Base-by-base conservation (phyloP, 64 coral and sea anemone species). In the Montipora cactus region DNA sequence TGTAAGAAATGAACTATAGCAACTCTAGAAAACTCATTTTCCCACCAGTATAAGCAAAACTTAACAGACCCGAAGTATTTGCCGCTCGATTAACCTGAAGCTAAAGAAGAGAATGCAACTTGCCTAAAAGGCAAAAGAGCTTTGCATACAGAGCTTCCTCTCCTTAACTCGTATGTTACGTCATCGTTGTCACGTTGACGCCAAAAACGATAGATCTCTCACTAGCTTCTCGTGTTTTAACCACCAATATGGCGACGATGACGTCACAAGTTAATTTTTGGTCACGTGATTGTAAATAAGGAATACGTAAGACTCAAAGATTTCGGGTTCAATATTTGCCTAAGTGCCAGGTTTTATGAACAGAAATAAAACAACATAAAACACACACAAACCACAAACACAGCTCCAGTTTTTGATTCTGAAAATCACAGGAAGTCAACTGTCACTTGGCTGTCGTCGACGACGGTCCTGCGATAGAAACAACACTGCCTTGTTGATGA, bases 391-490 rank as follows among this genome's bases (percentile, higher is more conserved):
- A 86, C 62, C 16, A 50, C 82, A 52, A 86, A 14, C 45, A 25
- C 5, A 48, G 76, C 15, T 22, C 49, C 67, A 86, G 45, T 21
- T 68, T 86, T 72, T 19, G 47, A 2, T 22, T 5, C 11, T 71
- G 12, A 86, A 72, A 86, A 86, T 93, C 84, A 95, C 16, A 99
- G 81, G 44, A 99, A 99, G 87, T 99, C 98, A 71, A 99, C 98
- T 45, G 98, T 99, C 15, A 99, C 93, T 76, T 99, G 98, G 73
- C 94, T 96, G 75, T 96, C 95, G 80, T 99, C 98, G 44, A 99
- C 98, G 69, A 96, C 87, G 23, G 95, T 96, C 88, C 98, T 99
- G 92, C 28, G 81, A 92, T 81, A 70, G 23, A 49, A 95, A 76
- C 10, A 82, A 14, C 49, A 11, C 57, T 48, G 7, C 22, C 21